phyloP scores from a whole-genome alignment of 2,888 invertebrate species.

The Pomacea canaliculata region DNA sequence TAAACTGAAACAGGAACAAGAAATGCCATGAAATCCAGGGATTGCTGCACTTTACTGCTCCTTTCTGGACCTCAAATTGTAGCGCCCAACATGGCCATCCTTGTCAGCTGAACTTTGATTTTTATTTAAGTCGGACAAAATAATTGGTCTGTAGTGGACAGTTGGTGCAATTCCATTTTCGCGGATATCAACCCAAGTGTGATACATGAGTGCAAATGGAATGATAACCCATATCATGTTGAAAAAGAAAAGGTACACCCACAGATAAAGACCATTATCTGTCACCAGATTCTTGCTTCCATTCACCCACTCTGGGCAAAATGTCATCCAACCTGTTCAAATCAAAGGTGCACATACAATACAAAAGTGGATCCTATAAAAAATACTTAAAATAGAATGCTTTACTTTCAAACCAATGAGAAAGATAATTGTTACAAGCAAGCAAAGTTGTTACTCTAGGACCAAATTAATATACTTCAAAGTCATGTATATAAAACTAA shows the following conservation, averaged over 20 bases:
- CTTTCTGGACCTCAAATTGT: constrained; percentile 16
- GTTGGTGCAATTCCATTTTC: constrained; percentile 12
- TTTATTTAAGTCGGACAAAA: not conserved
- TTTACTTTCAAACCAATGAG: too few species aligned
- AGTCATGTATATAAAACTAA: too few species aligned
- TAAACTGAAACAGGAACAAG: too few species aligned
- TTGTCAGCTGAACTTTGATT: not conserved
- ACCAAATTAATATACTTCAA: too few species aligned
- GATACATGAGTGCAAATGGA: constrained; percentile 57
- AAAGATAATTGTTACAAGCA: too few species aligned
- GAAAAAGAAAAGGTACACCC: constrained; percentile 67
- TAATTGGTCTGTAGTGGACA: not conserved
- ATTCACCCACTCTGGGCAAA: constrained; percentile 64
- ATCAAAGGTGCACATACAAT: not conserved
- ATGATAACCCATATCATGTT: constrained; percentile 67
- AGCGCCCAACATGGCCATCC: constrained; percentile 2
- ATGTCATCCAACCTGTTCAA: constrained; percentile 66
- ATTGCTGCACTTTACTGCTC: constrained; percentile 3
- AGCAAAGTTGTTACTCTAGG: too few species aligned
- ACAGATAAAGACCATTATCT: constrained; percentile 57
- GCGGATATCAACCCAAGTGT: constrained; percentile 54
- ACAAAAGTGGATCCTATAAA: not conserved
- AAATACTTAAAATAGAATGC: not conserved
- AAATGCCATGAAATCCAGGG: too few species aligned
- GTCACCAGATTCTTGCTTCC: constrained; percentile 60